Evolutionary conservation across 2,797 vertebrate species (phyloP), one percentile per base, ranked within the genome.

Genomic region (Salmo trutta): DNA sequence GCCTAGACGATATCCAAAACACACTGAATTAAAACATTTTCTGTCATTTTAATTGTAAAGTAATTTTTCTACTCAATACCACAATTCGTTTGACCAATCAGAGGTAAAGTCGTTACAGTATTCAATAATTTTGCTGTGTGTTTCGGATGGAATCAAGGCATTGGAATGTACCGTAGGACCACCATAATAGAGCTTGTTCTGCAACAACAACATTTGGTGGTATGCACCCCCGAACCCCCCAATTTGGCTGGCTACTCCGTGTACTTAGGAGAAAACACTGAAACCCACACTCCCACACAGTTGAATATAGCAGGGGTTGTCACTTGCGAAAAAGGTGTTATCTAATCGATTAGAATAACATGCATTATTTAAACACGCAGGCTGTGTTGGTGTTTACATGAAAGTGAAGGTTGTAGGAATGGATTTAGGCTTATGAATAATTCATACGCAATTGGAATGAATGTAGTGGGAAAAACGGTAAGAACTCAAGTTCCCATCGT

Each of bases 401-500:
- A 75, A 51, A 24, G 12, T 21, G 16, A n/a, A 14, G 62, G 70
- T 51, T 27, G 62, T 62, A 41, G 71, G n/a, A 70, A 66, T 75
- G 75, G n/a, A 81, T 78, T 74, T 72, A 73, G 75, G 65, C 56
- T 77, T 65, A 87, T 87, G 75, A 84, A 89, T 88, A 82, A 85
- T 86, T 83, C 79, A 86, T 31, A 19, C 6, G n/a, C 65, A 3
- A 15, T 7, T 21, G 31, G 75, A 36, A 65, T 8, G 12, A 56
- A 56, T 24, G 29, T 71, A 16, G 27, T 7, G 56, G 29, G 27
- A 6, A 19, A 3, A 27, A 31, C 41, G 29, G 59, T 31, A 27
- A 53, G 21, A 12, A 52, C 2, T 21, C 56, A 62, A n/a, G 19
- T 21, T 6, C 19, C 8, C 19, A 21, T 7, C 5, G 5, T 1